Evolutionary conservation across 2,113 vertebrate genomes (phyloP).

Genomic region (Peromyscus californicus): DNA sequence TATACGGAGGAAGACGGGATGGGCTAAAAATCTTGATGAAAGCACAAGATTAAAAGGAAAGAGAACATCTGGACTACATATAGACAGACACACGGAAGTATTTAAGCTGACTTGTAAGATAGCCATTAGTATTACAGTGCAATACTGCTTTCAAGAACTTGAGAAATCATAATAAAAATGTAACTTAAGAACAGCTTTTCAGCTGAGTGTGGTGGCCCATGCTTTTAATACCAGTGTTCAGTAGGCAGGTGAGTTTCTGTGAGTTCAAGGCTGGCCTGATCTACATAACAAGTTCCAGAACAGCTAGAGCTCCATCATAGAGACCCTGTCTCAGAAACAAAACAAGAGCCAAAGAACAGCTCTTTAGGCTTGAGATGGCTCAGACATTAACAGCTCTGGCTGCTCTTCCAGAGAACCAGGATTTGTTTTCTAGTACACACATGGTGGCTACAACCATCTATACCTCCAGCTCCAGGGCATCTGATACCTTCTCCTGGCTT

Average conservation of each 20-base stretch:
- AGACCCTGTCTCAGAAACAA: neutral
- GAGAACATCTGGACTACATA: neutral
- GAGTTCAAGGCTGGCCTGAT: neutral
- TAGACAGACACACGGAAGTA: neutral
- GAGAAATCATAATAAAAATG: conserved; percentile 28
- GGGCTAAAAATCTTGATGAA: conserved; percentile 24
- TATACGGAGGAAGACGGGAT: neutral
- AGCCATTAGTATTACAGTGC: neutral
- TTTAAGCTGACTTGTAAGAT: neutral
- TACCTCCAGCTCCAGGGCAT: neutral
- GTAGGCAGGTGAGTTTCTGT: neutral
- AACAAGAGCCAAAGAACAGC: neutral
- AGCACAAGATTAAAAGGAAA: neutral
- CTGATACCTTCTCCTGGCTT: neutral
- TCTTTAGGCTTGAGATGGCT: neutral
- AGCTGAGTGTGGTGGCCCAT: neutral
- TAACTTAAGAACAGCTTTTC: neutral
- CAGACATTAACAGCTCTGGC: neutral
- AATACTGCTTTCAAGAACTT: conserved; percentile 49
- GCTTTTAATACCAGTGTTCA: neutral
- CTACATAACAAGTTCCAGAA: neutral
- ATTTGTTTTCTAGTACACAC: neutral
- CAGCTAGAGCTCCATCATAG: neutral
- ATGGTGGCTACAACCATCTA: neutral
- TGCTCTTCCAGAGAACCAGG: neutral